phyloP scores from a whole-genome alignment of 2,113 vertebrate genomes.

The Notothenia rossii region DNA sequence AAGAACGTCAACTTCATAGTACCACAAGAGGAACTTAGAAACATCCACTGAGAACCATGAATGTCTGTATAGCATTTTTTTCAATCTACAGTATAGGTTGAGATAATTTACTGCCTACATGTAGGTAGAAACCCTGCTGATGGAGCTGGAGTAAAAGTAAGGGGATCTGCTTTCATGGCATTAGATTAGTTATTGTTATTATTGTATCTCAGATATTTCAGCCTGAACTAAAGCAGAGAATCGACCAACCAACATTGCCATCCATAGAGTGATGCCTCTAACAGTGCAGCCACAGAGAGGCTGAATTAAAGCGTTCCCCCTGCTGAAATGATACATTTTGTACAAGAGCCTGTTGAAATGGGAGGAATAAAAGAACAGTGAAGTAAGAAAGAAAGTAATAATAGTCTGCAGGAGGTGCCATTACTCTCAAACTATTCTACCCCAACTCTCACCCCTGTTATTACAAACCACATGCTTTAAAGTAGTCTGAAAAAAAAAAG shows the following conservation, averaged over 20 bases:
- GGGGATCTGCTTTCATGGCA: background rate
- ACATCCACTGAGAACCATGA: no score
- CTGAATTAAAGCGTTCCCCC: background rate
- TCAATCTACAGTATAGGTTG: no score
- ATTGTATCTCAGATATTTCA: background rate
- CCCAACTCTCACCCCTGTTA: background rate
- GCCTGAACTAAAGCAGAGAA: background rate
- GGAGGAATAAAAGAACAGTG: background rate
- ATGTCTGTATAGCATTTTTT: no score
- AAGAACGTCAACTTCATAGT: no score
- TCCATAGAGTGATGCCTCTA: no score
- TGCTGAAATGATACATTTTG: background rate
- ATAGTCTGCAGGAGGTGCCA: slow-evolving; percentile 54
- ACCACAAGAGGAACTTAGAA: no score
- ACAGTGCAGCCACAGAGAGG: background rate
- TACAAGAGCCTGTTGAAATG: background rate
- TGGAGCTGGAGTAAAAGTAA: background rate
- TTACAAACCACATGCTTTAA: background rate
- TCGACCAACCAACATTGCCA: background rate
- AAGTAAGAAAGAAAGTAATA: slow-evolving; percentile 52
- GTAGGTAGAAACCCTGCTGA: no score
- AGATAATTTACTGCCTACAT: no score
- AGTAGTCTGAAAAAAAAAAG: background rate
- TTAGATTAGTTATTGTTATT: background rate
- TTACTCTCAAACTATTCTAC: slow-evolving; percentile 31